A percentile compares a stretch with the other conserved stretches of the same genome.
phyloP scores from a whole-genome alignment of 2,797 vertebrate species.

The Leptatherina wallacei region DNA sequence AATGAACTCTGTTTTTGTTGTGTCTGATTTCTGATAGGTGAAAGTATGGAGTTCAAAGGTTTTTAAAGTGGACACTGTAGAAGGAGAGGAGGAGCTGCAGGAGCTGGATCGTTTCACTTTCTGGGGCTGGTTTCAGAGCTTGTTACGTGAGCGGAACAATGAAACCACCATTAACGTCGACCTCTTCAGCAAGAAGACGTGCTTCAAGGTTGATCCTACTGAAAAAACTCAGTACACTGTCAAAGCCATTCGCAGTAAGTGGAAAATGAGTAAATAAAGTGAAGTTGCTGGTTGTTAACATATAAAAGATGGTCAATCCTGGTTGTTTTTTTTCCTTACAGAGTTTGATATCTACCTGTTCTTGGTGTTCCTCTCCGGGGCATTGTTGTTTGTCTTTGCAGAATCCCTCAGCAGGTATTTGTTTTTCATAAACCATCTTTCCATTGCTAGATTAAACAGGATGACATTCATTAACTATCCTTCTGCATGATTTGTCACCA shows the following conservation, averaged over 20 bases:
- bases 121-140: conserved; percentile 84
- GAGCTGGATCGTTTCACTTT: conserved; percentile 87
- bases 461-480: neutral
- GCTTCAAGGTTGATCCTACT: conserved; percentile 89
- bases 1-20: neutral
- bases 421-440: neutral
- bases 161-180: conserved; percentile 88
- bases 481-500: neutral
- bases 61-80: conserved; percentile 89
- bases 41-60: conserved; percentile 86
- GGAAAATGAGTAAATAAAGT: neutral
- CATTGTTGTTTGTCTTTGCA: conserved; percentile 88
- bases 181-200: conserved; percentile 89
- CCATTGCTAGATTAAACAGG: neutral
- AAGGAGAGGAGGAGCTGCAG: conserved; percentile 88
- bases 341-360: conserved; percentile 93
- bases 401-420: conserved; percentile 91
- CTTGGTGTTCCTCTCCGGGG: conserved; percentile 88
- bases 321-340: conserved; percentile 61
- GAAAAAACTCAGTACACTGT: conserved; percentile 80
- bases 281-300: neutral
- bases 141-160: conserved; percentile 89
- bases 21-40: conserved; percentile 80
- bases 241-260: conserved; percentile 85
- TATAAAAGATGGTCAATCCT: neutral